Evolutionary conservation across 2,113 vertebrate species (phyloP), one percentile per base, ranked within the genome.

Genomic region (Cacatua alba): DNA sequence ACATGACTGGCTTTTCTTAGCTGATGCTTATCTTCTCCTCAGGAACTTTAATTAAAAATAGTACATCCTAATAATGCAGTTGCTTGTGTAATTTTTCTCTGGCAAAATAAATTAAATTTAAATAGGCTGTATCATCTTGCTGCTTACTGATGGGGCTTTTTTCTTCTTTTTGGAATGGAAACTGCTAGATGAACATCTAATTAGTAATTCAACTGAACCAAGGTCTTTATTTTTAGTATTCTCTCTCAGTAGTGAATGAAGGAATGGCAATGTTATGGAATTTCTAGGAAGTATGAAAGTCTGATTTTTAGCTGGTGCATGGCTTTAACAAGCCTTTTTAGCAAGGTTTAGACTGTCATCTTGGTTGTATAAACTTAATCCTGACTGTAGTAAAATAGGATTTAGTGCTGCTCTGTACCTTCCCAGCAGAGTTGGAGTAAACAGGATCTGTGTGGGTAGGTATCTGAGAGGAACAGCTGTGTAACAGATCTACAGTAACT

Each of bases 371-470:
- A 80, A 79, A 1, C 88, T 65, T 87, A 69, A 95, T 89, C 65
- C 62, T 62, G 28, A 35, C 35, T 79, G 43, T 68, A 89, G 48
- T 84, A 69, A 96, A 91, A 87, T 18, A 76, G 65, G 37, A 88
- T 91, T 97, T 92, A 91, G 67, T 49, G 80, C 35, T 71, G 68
- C 37, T 77, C 64, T 78, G 16, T 65, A 65, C 51, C 76, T 93
- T 94, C 71, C 71, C 48, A 55, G 55, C 26, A 72, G 88, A 87
- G 69, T 1, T 86, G 55, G 48, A 94, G 72, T 76, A 86, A 86
- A 86, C 90, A 94, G 95, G 86, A 95, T 92, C 90, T 95, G 68
- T 82, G 90, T 92, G 94, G 86, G 92, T 68, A 78, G 90, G 82
- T 88, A 82, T 78, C 52, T 52, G 60, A 81, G 68, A 65, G 64